Conservation (phyloP, 1,140 invertebrate genomes). For the Aphis gossypii region DNA sequence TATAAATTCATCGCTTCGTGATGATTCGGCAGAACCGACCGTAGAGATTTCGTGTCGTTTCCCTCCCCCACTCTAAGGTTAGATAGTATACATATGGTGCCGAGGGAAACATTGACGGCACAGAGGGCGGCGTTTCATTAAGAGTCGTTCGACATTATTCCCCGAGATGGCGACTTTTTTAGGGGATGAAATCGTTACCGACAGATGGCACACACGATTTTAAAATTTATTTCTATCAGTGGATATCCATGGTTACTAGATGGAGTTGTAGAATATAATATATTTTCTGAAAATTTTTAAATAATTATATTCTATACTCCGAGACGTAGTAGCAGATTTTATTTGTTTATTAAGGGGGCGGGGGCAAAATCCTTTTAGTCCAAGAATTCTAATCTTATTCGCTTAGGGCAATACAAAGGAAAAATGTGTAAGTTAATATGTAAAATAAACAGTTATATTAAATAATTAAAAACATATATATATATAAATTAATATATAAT, state of each 20-base stretch:
- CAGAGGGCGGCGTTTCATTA: neutral
- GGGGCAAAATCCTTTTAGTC: no score
- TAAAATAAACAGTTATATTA: no score
- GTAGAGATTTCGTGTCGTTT: neutral
- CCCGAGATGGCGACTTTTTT: constrained; percentile 21
- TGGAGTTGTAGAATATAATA: neutral
- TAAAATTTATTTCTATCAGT: neutral
- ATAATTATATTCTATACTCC: neutral
- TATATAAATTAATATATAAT: no score
- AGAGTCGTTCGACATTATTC: neutral
- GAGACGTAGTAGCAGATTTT: no score
- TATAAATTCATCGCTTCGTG: neutral
- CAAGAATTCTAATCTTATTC: no score
- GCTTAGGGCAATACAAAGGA: no score
- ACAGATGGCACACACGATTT: neutral
- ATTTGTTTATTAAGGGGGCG: no score
- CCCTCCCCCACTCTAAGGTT: neutral
- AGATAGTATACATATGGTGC: neutral
- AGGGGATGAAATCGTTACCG: neutral
- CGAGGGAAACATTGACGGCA: neutral
- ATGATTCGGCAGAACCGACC: neutral
- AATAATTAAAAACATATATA: no score
- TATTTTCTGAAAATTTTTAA: no score
- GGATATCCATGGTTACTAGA: neutral
- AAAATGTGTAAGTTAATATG: no score